Percentiles rank a stretch among this genome's conserved stretches.
Evolutionary conservation across 2,113 vertebrate genomes (phyloP).

Genomic region (Thunnus thynnus): DNA sequence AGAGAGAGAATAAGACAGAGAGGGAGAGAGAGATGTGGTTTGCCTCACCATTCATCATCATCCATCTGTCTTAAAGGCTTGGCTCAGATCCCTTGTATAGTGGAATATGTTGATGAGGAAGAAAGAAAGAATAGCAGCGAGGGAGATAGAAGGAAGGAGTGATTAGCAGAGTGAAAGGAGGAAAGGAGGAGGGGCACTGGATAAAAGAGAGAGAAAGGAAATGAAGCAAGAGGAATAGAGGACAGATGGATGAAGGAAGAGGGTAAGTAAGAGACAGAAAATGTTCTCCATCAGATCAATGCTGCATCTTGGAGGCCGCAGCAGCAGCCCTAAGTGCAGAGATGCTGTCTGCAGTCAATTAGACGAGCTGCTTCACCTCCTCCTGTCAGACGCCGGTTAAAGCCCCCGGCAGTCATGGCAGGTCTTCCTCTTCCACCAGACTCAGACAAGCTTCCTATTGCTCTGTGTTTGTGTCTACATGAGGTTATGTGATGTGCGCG

Average conservation of each 20-base stretch:
- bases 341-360: slow-evolving; percentile 56
- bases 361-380: slow-evolving; percentile 68
- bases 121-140: slow-evolving; percentile 45
- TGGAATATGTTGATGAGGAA: slow-evolving; percentile 70
- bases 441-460: slow-evolving; percentile 52
- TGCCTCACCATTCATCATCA: slow-evolving; percentile 66
- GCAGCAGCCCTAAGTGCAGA: slow-evolving; percentile 48
- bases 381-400: slow-evolving; percentile 63
- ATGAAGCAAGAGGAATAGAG: slow-evolving; percentile 53
- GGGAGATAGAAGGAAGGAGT: slow-evolving; percentile 67
- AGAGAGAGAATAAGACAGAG: slow-evolving; percentile 27
- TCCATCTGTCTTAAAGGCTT: slow-evolving; percentile 74
- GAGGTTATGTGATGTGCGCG: slow-evolving; percentile 10
- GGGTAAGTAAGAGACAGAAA: slow-evolving; percentile 41
- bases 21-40: slow-evolving; percentile 50
- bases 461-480: slow-evolving; percentile 39
- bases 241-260: slow-evolving; percentile 57
- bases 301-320: slow-evolving; percentile 48
- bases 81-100: slow-evolving; percentile 62
- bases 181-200: slow-evolving; percentile 51
- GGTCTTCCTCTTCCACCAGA: slow-evolving; percentile 48
- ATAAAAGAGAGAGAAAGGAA: slow-evolving; percentile 62
- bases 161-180: slow-evolving; percentile 68
- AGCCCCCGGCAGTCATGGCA: slow-evolving; percentile 46
- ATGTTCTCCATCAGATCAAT: slow-evolving; percentile 66